Evolutionary conservation across 2,888 invertebrate species (phyloP), one percentile per base, ranked within the genome.

Genomic region (Neuroscelio doddi): DNA sequence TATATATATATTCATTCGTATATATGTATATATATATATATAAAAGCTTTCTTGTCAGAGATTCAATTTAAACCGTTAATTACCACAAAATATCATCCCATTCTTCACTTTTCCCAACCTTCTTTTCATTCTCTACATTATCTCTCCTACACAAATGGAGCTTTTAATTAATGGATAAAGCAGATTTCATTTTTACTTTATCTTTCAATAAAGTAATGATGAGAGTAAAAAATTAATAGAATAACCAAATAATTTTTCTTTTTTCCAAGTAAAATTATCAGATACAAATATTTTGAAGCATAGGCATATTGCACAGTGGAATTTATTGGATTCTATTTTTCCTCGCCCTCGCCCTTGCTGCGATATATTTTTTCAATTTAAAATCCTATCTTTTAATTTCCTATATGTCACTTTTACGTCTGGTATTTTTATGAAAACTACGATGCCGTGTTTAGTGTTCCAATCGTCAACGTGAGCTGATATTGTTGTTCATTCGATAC

Each of bases 301-400:
- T n/a, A n/a, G n/a, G n/a, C n/a, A n/a, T n/a, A n/a, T n/a, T n/a
- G n/a, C n/a, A n/a, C n/a, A n/a, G n/a, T 30, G 10, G n/a, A 30
- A 30, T 30, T n/a, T 5, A 27, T 27, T 5, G 5, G 5, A 7
- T 27, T 27, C 30, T 30, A 3, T 30, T 63, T 67, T 64, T 61
- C 64, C 53, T 38, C 61, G 29, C 63, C 51, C 46, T 38, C 34
- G 47, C 55, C 51, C 51, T 8, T 27, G 5, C 27, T 8, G 5
- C 27, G 27, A 27, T 5, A 7, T 27, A 39, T 81, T 79, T 80
- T 80, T 78, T 74, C 81, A 81, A 81, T 81, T 81, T 81, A 80
- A 81, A 81, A 80, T 80, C 76, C 72, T 78, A 77, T 79, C 80
- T 80, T 77, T 81, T 81, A 81, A 81, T 81, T 81, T 81, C 81